phyloP scores from a whole-genome alignment of 1,140 invertebrate species.

The Rhagoletis zephyria region DNA sequence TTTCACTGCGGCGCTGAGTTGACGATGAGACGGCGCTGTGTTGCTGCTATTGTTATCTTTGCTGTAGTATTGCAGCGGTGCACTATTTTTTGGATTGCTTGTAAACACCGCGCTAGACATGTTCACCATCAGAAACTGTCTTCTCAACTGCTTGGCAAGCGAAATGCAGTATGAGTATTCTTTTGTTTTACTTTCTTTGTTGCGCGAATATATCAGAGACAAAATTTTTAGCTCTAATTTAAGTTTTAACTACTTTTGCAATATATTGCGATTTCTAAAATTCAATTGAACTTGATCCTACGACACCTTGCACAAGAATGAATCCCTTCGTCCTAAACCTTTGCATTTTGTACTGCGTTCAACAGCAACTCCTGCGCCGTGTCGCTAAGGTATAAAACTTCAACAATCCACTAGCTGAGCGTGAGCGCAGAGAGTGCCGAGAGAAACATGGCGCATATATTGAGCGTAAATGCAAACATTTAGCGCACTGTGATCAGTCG shows the following conservation, averaged over 20 bases:
- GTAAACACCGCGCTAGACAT: slow-evolving; percentile 31
- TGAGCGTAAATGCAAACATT: background rate
- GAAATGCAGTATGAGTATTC: slow-evolving; percentile 32
- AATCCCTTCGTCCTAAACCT: slow-evolving; percentile 63
- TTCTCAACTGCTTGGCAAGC: background rate
- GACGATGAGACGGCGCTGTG: background rate
- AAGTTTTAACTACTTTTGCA: background rate
- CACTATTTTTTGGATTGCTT: background rate
- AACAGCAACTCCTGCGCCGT: slow-evolving; percentile 42
- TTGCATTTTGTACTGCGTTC: slow-evolving; percentile 59
- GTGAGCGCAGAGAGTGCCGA: background rate
- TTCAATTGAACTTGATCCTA: slow-evolving; percentile 56
- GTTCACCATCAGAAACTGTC: background rate
- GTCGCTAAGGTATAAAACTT: slow-evolving; percentile 49
- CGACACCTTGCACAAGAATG: slow-evolving; percentile 60
- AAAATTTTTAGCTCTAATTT: background rate
- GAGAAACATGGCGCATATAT: background rate
- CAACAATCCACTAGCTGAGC: background rate
- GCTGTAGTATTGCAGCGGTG: slow-evolving; percentile 5
- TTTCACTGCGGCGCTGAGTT: slow-evolving; percentile 41
- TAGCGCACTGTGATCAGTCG: background rate
- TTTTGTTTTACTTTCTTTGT: background rate
- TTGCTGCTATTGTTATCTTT: slow-evolving; percentile 41
- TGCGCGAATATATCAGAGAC: background rate
- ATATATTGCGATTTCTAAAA: slow-evolving; percentile 24